Conservation (phyloP, 1,140 invertebrate genomes). For the Nephotettix cincticeps region DNA sequence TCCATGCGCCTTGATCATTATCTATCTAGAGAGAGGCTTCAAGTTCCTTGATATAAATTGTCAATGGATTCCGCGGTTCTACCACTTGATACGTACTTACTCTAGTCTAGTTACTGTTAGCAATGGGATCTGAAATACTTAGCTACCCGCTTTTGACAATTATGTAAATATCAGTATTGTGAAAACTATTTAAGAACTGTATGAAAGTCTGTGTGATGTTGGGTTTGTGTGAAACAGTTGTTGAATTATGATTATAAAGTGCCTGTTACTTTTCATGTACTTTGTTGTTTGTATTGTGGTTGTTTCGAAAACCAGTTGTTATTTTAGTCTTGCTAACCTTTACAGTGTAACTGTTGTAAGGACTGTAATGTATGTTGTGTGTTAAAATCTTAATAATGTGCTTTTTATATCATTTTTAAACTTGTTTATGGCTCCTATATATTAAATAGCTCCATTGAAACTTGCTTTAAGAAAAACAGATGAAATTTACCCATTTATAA, state of each 20-base stretch:
- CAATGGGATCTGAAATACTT: background rate
- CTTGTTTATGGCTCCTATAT: no score
- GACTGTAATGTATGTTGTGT: no score
- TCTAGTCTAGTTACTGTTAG: background rate
- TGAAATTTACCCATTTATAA: no score
- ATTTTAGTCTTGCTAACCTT: background rate
- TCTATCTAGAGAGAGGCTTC: no score
- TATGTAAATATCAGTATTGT: constrained; percentile 8
- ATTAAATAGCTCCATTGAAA: no score
- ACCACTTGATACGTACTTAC: background rate
- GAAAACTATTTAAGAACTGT: background rate
- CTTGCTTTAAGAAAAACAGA: no score
- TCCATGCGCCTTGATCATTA: no score
- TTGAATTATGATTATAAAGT: constrained; percentile 10
- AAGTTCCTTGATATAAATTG: no score
- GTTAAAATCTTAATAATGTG: no score
- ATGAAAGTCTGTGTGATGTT: background rate
- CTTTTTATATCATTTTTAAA: no score
- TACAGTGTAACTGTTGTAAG: no score
- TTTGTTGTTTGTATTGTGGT: background rate
- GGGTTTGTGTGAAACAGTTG: constrained; percentile 8
- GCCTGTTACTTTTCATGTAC: constrained; percentile 15
- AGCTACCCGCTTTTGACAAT: background rate
- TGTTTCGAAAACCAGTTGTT: background rate
- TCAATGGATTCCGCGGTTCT: no score